phyloP scores from a whole-genome alignment of 2,888 invertebrate genomes.

The Aradus depressus region DNA sequence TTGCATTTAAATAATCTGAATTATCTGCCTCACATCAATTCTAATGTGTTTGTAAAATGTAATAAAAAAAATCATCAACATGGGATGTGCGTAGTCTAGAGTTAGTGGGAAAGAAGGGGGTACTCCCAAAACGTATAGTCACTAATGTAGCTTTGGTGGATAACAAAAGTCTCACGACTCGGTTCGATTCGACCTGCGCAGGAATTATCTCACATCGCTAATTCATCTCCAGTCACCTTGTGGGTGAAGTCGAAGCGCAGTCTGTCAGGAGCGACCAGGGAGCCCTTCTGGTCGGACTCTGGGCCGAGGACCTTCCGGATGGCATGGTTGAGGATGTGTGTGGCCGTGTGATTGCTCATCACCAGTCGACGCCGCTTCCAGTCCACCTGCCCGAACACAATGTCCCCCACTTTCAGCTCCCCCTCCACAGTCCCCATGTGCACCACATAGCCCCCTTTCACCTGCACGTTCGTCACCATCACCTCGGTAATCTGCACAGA shows the following conservation, averaged over 20 bases:
- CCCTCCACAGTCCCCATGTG: slow-evolving; percentile 87
- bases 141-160: too few relatives aligned
- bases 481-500: slow-evolving; percentile 67
- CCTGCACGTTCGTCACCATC: slow-evolving; percentile 73
- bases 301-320: slow-evolving; percentile 78
- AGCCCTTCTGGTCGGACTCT: slow-evolving; percentile 91
- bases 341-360: slow-evolving; percentile 99
- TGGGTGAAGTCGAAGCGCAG: slow-evolving; percentile 95
- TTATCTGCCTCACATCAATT: too few relatives aligned
- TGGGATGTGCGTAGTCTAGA: too few relatives aligned
- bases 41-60: too few relatives aligned
- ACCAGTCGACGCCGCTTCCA: slow-evolving; percentile 70
- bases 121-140: too few relatives aligned
- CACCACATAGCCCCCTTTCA: slow-evolving; percentile 89
- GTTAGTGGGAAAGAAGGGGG: too few relatives aligned
- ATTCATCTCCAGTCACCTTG: slow-evolving; percentile 44
- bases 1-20: too few relatives aligned
- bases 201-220: too few relatives aligned
- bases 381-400: slow-evolving; percentile 69
- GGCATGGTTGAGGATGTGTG: slow-evolving; percentile 92
- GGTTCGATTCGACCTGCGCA: too few relatives aligned
- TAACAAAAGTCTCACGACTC: too few relatives aligned
- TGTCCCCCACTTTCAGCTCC: slow-evolving; percentile 68
- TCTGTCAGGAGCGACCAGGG: slow-evolving; percentile 92
- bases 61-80: too few relatives aligned